These are phyloP conservation scores for Zaprionus ornatus DNA, from an alignment of 1,140 invertebrate genomes.

Conservation along the genomic window DNA sequence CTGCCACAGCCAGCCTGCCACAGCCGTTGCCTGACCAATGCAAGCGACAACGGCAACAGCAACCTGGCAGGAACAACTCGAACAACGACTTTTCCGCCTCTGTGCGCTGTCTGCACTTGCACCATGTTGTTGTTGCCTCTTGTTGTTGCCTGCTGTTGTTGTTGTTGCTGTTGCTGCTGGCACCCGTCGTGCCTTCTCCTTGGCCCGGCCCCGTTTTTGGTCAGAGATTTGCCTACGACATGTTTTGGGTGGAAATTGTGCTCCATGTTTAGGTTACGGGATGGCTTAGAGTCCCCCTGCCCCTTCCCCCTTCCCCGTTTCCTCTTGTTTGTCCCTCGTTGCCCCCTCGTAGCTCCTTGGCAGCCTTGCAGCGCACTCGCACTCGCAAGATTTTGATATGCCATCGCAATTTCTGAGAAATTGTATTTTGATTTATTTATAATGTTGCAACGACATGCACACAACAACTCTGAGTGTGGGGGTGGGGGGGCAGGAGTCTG, in stretches of 20 bases:
- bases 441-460: slow-evolving; percentile 82
- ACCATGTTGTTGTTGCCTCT: slow-evolving; percentile 19
- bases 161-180: slow-evolving; percentile 30
- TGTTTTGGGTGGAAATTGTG: slow-evolving; percentile 76
- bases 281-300: neutral
- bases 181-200: slow-evolving; percentile 12
- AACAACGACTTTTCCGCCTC: slow-evolving; percentile 78
- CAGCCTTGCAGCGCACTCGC: slow-evolving; percentile 15
- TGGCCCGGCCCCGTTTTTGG: slow-evolving; percentile 21
- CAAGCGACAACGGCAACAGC: slow-evolving; percentile 40
- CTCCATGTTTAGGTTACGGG: slow-evolving; percentile 48
- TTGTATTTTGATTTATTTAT: slow-evolving; percentile 84
- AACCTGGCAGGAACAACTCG: slow-evolving; percentile 51
- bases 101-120: slow-evolving; percentile 55
- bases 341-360: neutral
- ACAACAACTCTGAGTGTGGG: slow-evolving; percentile 40
- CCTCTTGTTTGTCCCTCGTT: neutral
- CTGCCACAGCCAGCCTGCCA: slow-evolving; percentile 18
- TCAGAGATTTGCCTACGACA: slow-evolving; percentile 52
- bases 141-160: neutral
- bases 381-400: slow-evolving; percentile 76
- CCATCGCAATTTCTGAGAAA: slow-evolving; percentile 83
- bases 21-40: slow-evolving; percentile 33
- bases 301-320: too few relatives aligned
- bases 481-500: neutral